Base-by-base conservation (phyloP, 2,113 vertebrate genomes). In the Leiothrix lutea region DNA sequence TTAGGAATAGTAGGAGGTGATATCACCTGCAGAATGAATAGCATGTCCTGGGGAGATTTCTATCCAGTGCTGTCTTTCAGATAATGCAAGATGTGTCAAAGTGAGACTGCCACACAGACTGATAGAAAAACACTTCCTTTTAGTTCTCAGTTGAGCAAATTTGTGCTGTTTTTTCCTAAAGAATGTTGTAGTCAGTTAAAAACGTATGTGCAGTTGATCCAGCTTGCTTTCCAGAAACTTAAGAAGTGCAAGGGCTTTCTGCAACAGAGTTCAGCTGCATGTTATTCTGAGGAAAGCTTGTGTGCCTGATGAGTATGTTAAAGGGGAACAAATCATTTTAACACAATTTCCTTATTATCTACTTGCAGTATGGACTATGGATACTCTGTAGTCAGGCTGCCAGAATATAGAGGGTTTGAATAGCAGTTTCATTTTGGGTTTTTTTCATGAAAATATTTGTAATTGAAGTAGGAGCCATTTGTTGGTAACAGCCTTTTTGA, bases 301-400 rank as follows among this genome's bases (percentile, higher is more conserved):
- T 95, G 89, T 96, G 96, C 95, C 97, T 97, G 95, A 80, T 95
- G 77, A 79, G 84, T 94, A 62, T 95, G 88, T 96, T 97, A 94
- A 98, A 97, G 92, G 97, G 96, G 97, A 98, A 96, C 97, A 98
- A 95, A 94, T 50, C 33, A 95, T 96, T 95, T 94, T 88, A 93
- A 95, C 77, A 64, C 91, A 80, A 80, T 75, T 95, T 96, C 90
- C 78, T 95, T 97, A 53, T 62, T 92, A 61, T 48, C 80, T 96
- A 75, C 82, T 95, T 96, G 45, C 86, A 95, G 90, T 88, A 48
- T 92, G 82, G 66, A 57, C 93, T 91, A 6, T 88, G 75, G 92
- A 72, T 86, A 51, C 71, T 84, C 64, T 86, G 36, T 92, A 66
- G 81, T 62, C 93, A 92, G 51, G 69, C 82, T 69, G 62, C 92